Evolutionary conservation across 2,113 vertebrate genomes (phyloP).

Genomic region (Brienomyrus longianalis): DNA sequence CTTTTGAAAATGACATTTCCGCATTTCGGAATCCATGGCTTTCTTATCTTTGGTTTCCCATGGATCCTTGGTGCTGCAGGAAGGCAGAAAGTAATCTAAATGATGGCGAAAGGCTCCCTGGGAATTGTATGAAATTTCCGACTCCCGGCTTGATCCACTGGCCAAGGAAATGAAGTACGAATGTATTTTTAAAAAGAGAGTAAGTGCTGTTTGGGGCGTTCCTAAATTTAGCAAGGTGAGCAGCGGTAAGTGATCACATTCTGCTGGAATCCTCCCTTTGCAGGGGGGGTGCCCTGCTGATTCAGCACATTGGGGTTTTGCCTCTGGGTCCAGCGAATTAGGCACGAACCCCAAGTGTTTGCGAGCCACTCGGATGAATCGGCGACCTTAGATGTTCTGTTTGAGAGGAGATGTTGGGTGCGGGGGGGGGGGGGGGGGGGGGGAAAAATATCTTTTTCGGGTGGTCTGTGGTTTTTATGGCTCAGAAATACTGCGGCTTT

Average conservation of each 20-base stretch:
- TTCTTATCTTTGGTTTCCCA: background rate
- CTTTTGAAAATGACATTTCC: slow-evolving; percentile 1
- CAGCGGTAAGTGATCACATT: background rate
- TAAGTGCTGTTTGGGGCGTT: background rate
- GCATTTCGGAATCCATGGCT: background rate
- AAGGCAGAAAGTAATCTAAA: slow-evolving; percentile 1
- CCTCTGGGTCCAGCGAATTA: background rate
- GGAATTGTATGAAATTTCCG: slow-evolving; percentile 3
- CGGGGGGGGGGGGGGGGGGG: background rate
- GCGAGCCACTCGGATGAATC: background rate
- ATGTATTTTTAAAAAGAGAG: background rate
- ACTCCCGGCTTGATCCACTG: background rate
- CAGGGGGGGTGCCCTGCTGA: background rate
- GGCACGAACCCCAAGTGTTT: background rate
- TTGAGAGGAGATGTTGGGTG: background rate
- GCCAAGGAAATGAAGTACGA: background rate
- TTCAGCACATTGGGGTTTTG: background rate
- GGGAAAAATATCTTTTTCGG: too few relatives aligned
- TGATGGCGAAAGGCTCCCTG: slow-evolving; percentile 1
- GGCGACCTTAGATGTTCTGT: background rate
- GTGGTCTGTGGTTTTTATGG: too few relatives aligned
- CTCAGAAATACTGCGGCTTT: too few relatives aligned
- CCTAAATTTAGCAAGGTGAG: slow-evolving; percentile 4
- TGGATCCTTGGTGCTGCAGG: background rate
- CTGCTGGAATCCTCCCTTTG: background rate